These are phyloP conservation scores for Eretmocerus hayati DNA, from an alignment of 2,888 invertebrate genomes.

Conservation along the genomic window DNA sequence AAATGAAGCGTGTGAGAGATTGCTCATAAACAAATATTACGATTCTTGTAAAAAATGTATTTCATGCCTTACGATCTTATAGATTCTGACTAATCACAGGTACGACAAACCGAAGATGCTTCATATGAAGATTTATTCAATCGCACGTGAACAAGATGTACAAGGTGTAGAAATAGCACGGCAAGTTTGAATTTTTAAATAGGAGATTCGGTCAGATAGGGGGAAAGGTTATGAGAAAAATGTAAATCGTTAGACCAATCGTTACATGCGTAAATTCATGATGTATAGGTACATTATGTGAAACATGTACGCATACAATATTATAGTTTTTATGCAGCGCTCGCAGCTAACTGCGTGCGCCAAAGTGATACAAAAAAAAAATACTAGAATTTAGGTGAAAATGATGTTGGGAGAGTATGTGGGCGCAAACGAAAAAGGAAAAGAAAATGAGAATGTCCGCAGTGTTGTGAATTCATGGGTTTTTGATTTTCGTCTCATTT, in stretches of 20 bases:
- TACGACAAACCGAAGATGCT: constrained; percentile 16
- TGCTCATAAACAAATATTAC: constrained; percentile 6
- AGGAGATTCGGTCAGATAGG: constrained; percentile 12
- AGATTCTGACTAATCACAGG: constrained; percentile 29
- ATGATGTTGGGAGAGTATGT: neutral
- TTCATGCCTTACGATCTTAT: constrained; percentile 46
- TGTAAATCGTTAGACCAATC: constrained; percentile 24
- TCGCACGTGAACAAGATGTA: neutral
- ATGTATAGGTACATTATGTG: constrained; percentile 1
- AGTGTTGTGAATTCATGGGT: constrained; percentile 1
- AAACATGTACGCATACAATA: constrained; percentile 4
- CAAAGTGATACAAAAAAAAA: constrained; percentile 14
- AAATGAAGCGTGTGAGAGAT: constrained; percentile 7
- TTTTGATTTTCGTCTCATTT: neutral
- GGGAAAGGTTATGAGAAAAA: no score
- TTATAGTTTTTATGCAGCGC: constrained; percentile 19
- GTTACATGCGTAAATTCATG: constrained; percentile 14
- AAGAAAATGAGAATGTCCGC: no score
- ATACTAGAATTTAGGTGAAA: neutral
- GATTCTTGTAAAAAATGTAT: constrained; percentile 33
- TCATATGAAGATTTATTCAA: no score
- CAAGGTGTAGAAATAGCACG: neutral
- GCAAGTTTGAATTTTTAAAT: neutral
- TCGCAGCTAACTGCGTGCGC: constrained; percentile 13
- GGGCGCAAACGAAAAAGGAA: constrained; percentile 14